Evolutionary conservation across 1,140 invertebrate species (phyloP).

Genomic region (Vollenhovia emeryi): DNA sequence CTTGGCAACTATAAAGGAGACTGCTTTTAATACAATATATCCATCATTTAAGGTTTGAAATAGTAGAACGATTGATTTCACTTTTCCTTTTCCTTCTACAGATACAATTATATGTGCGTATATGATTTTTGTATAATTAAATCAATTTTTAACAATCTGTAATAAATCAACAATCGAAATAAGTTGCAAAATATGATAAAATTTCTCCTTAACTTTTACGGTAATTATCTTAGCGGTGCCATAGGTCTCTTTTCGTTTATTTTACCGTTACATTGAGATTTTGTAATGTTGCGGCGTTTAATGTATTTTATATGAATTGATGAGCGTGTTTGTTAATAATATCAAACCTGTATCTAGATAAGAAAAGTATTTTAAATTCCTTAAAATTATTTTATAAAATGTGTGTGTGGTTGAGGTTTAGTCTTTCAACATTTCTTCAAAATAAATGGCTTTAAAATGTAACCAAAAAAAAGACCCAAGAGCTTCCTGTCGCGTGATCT

Average conservation of each 20-base stretch:
- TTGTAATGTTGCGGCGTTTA: too few species aligned
- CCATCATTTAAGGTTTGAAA: neutral
- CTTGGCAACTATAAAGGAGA: neutral
- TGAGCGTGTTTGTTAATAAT: neutral
- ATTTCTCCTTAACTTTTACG: neutral
- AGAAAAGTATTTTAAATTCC: neutral
- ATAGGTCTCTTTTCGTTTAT: neutral
- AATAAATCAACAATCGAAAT: neutral
- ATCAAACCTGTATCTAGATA: neutral
- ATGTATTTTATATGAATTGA: neutral
- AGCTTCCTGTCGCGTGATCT: neutral
- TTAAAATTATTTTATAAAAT: neutral
- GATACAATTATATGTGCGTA: neutral
- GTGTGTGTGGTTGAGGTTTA: too few species aligned
- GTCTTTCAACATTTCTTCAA: neutral
- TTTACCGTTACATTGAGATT: neutral
- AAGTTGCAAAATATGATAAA: neutral
- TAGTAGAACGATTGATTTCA: neutral
- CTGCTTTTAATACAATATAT: neutral
- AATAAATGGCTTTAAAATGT: neutral
- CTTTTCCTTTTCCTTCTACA: neutral
- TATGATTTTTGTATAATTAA: neutral
- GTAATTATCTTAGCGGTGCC: neutral
- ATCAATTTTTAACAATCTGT: neutral
- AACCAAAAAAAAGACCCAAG: neutral